Evolutionary conservation across 2,888 invertebrate species (phyloP), one percentile per base, ranked within the genome.

Genomic region (Deroplatys truncata): DNA sequence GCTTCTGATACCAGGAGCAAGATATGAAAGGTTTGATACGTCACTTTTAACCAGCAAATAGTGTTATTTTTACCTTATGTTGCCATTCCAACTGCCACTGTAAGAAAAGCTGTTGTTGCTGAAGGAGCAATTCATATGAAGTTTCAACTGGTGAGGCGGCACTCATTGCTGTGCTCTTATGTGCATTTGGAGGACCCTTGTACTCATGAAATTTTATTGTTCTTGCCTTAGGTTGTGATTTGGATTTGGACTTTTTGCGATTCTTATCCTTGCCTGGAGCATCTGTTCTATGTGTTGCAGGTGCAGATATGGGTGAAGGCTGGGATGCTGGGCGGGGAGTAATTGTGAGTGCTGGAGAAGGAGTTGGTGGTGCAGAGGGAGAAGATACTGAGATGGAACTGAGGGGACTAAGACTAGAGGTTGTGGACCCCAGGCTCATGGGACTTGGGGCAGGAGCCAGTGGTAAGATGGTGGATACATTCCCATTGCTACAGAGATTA

Each of bases 121-220:
- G 98, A 91, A 99, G 95, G 89, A 98, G 95, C 91, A 98, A 94
- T 93, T 98, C 98, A 93, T 98, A 98, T 15, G 98, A 97, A 13
- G 98, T 98, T 93, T 98, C 98, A 35, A 94, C 94, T 88, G 94
- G 92, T 91, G 94, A 92, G 56, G 93, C 92, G 82, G 93, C 92
- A 89, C 90, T 92, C 43, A 91, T 89, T 15, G 91, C 92, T 8
- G 95, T 94, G 88, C 95, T 95, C 92, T 97, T 98, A 92, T 97
- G 97, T 28, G 98, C 97, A 94, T 96, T 98, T 91, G 98, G 98
- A 49, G 98, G 98, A 82, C 98, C 98, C 94, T 98, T 98, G 93
- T 98, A 98, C 94, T 99, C 99, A 94, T 99, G 99, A 94, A 99
- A 99, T 94, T 99, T 99, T 92, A 99, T 98, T 89, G 97, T 97